phyloP scores from a whole-genome alignment of 2,888 invertebrate species.

The Latrodectus elegans region DNA sequence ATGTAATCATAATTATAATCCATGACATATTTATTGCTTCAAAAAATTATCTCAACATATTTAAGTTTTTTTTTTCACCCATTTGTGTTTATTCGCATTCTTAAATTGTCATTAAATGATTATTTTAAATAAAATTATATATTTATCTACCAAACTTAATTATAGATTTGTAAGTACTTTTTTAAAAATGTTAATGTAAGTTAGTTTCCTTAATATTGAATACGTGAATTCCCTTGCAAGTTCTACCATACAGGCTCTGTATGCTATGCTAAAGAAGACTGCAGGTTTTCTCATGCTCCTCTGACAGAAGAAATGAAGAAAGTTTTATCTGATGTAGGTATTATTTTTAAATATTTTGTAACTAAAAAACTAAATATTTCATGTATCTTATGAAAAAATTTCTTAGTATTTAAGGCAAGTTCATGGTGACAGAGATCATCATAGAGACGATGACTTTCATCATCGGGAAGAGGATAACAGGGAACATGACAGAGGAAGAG shows the following conservation, averaged over 20 bases:
- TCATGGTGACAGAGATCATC: slow-evolving; percentile 35
- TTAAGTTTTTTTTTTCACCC: too few species aligned
- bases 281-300: slow-evolving; percentile 94
- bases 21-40: too few species aligned
- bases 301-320: slow-evolving; percentile 85
- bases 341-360: background rate
- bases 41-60: too few species aligned
- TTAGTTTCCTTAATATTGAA: slow-evolving; percentile 34
- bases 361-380: background rate
- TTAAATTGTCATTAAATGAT: too few species aligned
- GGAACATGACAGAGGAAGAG: slow-evolving; percentile 1
- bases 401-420: slow-evolving; percentile 31
- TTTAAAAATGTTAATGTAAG: too few species aligned
- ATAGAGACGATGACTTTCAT: slow-evolving; percentile 7
- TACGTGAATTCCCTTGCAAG: slow-evolving; percentile 93
- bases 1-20: too few species aligned
- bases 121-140: too few species aligned
- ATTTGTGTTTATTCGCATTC: too few species aligned
- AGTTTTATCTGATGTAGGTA: slow-evolving; percentile 77
- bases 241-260: slow-evolving; percentile 92
- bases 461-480: background rate
- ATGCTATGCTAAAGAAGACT: slow-evolving; percentile 86
- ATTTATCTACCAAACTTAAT: too few species aligned
- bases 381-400: too few species aligned
- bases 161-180: too few species aligned